Conservation (phyloP, 1,140 invertebrate species). For the Meloidogyne chitwoodi region DNA sequence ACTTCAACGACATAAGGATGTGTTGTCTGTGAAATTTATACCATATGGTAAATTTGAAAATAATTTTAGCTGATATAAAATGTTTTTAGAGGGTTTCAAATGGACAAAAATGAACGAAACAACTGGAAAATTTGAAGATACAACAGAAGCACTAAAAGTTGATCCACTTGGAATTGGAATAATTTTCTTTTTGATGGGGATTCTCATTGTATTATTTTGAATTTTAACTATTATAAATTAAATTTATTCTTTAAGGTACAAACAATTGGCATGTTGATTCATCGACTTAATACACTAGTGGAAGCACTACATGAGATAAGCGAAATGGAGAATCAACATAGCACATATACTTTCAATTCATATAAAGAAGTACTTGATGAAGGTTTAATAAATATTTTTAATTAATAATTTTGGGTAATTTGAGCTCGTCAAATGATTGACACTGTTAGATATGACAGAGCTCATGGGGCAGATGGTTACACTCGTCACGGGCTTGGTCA, state of each 20-base stretch:
- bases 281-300: constrained; percentile 61
- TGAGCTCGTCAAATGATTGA: constrained; percentile 56
- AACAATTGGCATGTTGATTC: constrained; percentile 63
- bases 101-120: constrained; percentile 58
- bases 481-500: constrained; percentile 24
- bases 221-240: neutral
- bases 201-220: constrained; percentile 60
- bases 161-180: constrained; percentile 64
- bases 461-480: constrained; percentile 53
- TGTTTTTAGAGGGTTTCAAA: constrained; percentile 39
- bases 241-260: constrained; percentile 30
- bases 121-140: constrained; percentile 49
- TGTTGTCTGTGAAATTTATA: constrained; percentile 51
- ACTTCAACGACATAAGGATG: constrained; percentile 62
- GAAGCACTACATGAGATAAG: constrained; percentile 54
- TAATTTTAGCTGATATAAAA: neutral
- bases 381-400: constrained; percentile 22
- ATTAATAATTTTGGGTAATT: constrained; percentile 13
- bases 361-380: constrained; percentile 39
- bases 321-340: constrained; percentile 30
- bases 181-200: constrained; percentile 62
- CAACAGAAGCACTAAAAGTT: constrained; percentile 53
- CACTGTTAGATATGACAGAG: constrained; percentile 29
- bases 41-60: constrained; percentile 41
- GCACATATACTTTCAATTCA: constrained; percentile 17